These are phyloP conservation scores for Metalampra italica DNA, from an alignment of 2,888 invertebrate species.

Conservation along the genomic window DNA sequence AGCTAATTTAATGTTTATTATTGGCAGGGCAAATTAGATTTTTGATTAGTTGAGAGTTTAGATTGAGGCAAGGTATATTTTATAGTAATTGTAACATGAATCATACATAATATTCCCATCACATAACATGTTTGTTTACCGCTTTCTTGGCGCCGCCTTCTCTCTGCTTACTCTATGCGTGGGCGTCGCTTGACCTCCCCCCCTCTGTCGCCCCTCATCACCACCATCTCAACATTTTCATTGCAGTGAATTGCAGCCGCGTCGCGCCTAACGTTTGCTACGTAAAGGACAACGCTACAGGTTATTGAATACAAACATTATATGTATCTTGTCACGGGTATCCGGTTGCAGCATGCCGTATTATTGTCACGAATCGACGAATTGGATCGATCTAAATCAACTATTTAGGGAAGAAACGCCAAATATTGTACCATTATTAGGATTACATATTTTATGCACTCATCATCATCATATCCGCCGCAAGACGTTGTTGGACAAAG, in stretches of 20 bases:
- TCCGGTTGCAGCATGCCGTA: constrained; percentile 35
- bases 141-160: constrained; percentile 17
- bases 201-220: constrained; percentile 37
- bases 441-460: no score
- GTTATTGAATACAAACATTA: constrained; percentile 33
- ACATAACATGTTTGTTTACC: constrained; percentile 12
- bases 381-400: constrained; percentile 14
- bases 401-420: no score
- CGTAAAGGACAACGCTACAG: constrained; percentile 49
- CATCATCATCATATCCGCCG: no score
- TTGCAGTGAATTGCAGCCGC: constrained; percentile 56
- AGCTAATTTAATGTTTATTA: no score
- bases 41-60: no score
- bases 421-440: no score
- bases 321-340: constrained; percentile 33
- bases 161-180: constrained; percentile 25
- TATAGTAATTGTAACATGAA: no score
- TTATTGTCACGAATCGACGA: constrained; percentile 17
- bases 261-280: constrained; percentile 49
- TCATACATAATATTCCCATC: no score
- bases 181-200: constrained; percentile 33
- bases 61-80: no score
- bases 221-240: constrained; percentile 43
- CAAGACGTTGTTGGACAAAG: no score
- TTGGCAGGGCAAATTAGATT: no score